Evolutionary conservation across 2,888 invertebrate species (phyloP).

Genomic region (Nomada fucata): DNA sequence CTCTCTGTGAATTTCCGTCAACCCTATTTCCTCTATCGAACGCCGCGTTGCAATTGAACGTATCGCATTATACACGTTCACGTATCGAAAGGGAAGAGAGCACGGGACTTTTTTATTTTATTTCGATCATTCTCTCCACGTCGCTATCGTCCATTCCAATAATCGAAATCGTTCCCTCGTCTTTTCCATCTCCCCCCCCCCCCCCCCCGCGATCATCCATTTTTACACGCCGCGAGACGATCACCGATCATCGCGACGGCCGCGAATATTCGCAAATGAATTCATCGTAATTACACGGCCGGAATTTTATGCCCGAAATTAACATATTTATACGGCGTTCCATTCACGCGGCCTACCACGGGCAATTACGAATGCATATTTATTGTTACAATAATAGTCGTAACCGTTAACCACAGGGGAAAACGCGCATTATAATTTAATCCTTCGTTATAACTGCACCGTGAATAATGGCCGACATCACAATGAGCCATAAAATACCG

Average conservation of each 20-base stretch:
- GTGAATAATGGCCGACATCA: conserved; percentile 65
- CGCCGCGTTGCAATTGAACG: too few species aligned
- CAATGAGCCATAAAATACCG: conserved; percentile 63
- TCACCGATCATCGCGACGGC: background rate
- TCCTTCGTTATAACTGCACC: conserved; percentile 62
- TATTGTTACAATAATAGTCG: conserved; percentile 64
- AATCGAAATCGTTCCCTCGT: background rate
- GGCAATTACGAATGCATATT: conserved; percentile 61
- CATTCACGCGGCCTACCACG: conserved; percentile 37
- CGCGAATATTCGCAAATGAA: conserved; percentile 27
- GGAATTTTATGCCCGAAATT: conserved; percentile 44
- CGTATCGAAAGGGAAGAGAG: too few species aligned
- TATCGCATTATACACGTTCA: too few species aligned
- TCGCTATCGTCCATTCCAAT: too few species aligned
- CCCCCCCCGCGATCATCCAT: background rate
- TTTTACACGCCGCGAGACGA: background rate
- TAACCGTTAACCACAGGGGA: conserved; percentile 55
- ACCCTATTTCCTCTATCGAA: background rate
- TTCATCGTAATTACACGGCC: conserved; percentile 48
- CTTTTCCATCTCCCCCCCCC: background rate
- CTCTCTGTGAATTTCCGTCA: conserved; percentile 72
- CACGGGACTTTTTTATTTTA: too few species aligned
- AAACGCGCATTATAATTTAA: conserved; percentile 61
- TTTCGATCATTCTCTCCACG: too few species aligned
- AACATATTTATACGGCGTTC: conserved; percentile 54